Percentiles rank a stretch among this genome's conserved stretches.
Conservation (phyloP, 2,113 vertebrate genomes). For the Beaufortia kweichowensis region DNA sequence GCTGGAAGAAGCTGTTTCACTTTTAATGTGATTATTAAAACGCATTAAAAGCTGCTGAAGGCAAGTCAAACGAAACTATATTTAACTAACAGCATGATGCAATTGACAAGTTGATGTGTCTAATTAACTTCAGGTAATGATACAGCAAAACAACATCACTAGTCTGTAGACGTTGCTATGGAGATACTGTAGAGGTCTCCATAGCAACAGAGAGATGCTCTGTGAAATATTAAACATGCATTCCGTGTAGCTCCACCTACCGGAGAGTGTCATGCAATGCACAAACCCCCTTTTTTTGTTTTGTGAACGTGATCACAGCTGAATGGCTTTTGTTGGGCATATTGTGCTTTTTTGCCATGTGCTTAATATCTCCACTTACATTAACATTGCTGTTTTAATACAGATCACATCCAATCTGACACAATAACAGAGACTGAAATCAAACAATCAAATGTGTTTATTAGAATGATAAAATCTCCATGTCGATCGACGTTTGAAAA, state of each 20-base stretch:
- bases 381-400: too few relatives aligned
- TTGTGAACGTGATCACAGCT: too few relatives aligned
- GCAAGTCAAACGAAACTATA: not conserved
- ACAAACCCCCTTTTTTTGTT: not conserved
- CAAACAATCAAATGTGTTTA: conserved; percentile 55
- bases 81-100: conserved; percentile 35
- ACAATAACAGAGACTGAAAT: conserved; percentile 5
- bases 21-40: not conserved
- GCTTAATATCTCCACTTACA: too few relatives aligned
- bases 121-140: conserved; percentile 39
- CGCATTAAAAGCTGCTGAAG: not conserved
- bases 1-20: not conserved
- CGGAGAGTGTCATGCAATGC: conserved; percentile 1
- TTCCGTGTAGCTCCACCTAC: conserved; percentile 18
- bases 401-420: not conserved
- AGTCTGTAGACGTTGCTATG: conserved; percentile 46
- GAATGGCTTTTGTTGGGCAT: too few relatives aligned
- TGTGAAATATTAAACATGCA: not conserved
- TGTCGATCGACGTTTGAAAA: conserved; percentile 49
- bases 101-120: conserved; percentile 36
- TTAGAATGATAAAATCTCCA: conserved; percentile 60
- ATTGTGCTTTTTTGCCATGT: too few relatives aligned
- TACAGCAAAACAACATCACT: conserved; percentile 40
- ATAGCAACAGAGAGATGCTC: conserved; percentile 51
- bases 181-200: conserved; percentile 37